phyloP scores from a whole-genome alignment of 2,797 vertebrate species.

The Micromesistius poutassou region DNA sequence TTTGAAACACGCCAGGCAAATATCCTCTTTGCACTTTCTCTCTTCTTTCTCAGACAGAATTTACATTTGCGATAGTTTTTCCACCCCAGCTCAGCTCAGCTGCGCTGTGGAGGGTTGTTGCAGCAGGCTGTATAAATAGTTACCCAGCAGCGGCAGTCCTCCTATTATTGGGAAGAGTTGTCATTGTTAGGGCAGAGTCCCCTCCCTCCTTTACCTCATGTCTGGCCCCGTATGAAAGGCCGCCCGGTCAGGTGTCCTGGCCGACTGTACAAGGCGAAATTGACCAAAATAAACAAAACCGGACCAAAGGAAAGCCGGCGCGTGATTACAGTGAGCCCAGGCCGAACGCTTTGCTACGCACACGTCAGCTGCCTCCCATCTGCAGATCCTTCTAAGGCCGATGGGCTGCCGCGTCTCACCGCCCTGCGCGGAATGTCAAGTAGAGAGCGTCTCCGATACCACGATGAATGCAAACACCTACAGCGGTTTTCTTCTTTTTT shows the following conservation, averaged over 20 bases:
- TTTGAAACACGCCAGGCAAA: neutral
- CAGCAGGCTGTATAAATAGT: neutral
- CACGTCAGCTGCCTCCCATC: conserved; percentile 51
- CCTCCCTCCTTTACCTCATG: conserved; percentile 60
- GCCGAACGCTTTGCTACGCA: conserved; percentile 35
- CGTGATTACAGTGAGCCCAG: conserved; percentile 56
- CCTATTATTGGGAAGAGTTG: neutral
- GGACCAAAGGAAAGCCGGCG: neutral
- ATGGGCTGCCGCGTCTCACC: conserved; percentile 33
- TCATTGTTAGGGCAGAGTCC: neutral
- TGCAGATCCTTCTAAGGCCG: conserved; percentile 64
- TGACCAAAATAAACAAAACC: conserved; percentile 59
- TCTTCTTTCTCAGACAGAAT: neutral
- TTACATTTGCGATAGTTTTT: neutral
- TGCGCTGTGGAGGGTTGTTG: neutral
- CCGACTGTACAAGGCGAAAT: conserved; percentile 50
- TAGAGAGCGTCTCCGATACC: conserved; percentile 55
- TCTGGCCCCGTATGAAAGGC: conserved; percentile 54
- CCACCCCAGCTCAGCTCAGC: neutral
- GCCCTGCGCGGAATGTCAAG: conserved; percentile 60
- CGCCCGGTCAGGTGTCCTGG: conserved; percentile 52
- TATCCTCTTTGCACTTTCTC: neutral
- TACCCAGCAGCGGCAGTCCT: neutral
- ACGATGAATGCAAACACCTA: conserved; percentile 46
- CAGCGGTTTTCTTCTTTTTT: too few species aligned